These are phyloP conservation scores for Tachuris rubrigastra DNA, from an alignment of 2,113 vertebrate species.

Conservation along the genomic window DNA sequence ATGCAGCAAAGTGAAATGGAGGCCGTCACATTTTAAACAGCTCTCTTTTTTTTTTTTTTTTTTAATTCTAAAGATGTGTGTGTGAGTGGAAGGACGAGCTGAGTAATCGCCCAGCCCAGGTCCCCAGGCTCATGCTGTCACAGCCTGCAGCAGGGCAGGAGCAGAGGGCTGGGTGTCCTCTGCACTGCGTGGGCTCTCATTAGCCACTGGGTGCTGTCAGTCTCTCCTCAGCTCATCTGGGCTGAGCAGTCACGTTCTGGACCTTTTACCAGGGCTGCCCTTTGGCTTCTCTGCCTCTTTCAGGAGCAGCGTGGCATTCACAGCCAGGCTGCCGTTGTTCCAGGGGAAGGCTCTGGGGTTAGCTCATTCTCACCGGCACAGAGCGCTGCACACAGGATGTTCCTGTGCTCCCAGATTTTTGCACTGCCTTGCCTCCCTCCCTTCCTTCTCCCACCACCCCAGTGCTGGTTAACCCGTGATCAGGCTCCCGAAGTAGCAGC, in stretches of 20 bases:
- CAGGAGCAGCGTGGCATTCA: accelerated
- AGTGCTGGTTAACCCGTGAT: accelerated
- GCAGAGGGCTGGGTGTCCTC: background rate
- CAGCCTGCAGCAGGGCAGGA: background rate
- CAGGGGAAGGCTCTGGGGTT: background rate
- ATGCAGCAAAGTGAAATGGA: background rate
- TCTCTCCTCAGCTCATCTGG: background rate
- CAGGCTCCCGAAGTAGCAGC: background rate
- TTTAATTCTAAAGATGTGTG: background rate
- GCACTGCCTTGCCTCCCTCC: background rate
- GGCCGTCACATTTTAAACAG: background rate
- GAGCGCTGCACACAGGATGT: background rate
- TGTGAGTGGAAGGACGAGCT: background rate
- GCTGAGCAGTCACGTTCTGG: background rate
- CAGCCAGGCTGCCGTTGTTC: accelerated
- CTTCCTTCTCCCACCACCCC: background rate
- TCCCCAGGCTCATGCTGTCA: accelerated
- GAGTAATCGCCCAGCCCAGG: background rate
- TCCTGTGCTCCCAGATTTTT: background rate
- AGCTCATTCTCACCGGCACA: background rate
- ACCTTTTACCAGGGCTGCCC: background rate
- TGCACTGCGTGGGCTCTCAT: background rate
- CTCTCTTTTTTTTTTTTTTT: no score
- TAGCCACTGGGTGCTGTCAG: background rate
- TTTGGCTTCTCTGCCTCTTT: background rate